Conservation (phyloP, 37 sponge, comb jelly and placozoan species). For the Beroe forskalii region DNA sequence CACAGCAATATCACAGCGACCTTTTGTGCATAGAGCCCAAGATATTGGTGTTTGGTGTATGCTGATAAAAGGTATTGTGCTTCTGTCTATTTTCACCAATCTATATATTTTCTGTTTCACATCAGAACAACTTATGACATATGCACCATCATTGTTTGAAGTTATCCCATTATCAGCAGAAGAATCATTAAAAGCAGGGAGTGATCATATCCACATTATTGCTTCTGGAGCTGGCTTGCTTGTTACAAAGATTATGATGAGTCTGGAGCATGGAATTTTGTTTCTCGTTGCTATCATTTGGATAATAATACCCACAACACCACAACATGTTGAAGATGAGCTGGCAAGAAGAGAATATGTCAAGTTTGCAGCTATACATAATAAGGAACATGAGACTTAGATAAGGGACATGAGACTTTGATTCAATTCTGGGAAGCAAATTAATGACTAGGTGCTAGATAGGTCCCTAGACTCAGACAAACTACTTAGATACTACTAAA, state of each 20-base stretch:
- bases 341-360: slow-evolving; percentile 15
- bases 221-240: slow-evolving; percentile 8
- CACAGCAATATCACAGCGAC: slow-evolving; percentile 71
- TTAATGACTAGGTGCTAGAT: background rate
- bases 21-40: slow-evolving; percentile 66
- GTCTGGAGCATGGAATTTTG: slow-evolving; percentile 1
- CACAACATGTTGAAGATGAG: background rate
- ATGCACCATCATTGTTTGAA: background rate
- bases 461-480: too few species aligned
- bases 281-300: background rate
- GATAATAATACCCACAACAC: background rate
- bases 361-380: background rate
- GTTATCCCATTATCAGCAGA: background rate
- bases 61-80: slow-evolving; percentile 76
- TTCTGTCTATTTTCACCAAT: slow-evolving; percentile 80
- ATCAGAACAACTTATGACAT: slow-evolving; percentile 79
- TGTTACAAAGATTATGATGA: background rate
- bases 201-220: slow-evolving; percentile 22
- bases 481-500: too few species aligned
- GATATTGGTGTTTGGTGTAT: slow-evolving; percentile 83
- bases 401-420: background rate
- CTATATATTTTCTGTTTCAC: slow-evolving; percentile 80
- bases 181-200: background rate
- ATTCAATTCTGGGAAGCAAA: background rate
- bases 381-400: too few species aligned